Evolutionary conservation across 2,113 vertebrate species (phyloP), one percentile per base, ranked within the genome.

Genomic region (Halichoerus grypus): DNA sequence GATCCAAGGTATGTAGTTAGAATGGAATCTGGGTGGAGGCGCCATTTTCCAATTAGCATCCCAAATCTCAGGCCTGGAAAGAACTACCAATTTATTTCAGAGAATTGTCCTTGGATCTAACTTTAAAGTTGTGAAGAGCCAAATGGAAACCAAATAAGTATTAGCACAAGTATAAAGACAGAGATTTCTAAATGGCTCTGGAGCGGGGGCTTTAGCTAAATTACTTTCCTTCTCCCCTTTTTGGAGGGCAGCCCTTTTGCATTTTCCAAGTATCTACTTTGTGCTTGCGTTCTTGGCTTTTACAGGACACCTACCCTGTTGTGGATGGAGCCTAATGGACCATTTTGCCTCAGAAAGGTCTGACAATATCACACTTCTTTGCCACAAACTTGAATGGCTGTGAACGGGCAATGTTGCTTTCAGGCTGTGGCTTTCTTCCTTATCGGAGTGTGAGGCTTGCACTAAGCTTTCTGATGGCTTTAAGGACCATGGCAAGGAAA

Each of bases 141-240:
- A 93, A 69, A 53, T 71, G 72, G 65, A 59, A 93, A 79, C 7
- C 16, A 39, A 95, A 22, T 19, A 24, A 28, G 42, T 82, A 31
- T 69, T 84, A 69, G 65, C 36, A 22, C 63, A 81, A 36, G 28
- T 31, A 31, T 1, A n/a, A 94, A 51, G 61, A 59, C 71, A 91
- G 94, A 88, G 69, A 21, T 91, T 88, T 94, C 81, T 82, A 89
- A 94, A 77, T 79, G 89, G 59, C 26, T 22, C 31, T 1, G 15
- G 46, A 39, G 26, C 11, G 4, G n/a, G 65, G 55, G 42, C 15
- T 51, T 61, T 1, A 57, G 65, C 89, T 63, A 59, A 79, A 83
- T 74, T 18, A 19, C 71, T 81, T 74, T 61, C 31, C 72, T 57
- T 24, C 18, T 55, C 49, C 39, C 15, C 28, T 77, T 65, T 71